Evolutionary conservation across 2,113 vertebrate genomes (phyloP).

Genomic region (Hypomesus transpacificus): DNA sequence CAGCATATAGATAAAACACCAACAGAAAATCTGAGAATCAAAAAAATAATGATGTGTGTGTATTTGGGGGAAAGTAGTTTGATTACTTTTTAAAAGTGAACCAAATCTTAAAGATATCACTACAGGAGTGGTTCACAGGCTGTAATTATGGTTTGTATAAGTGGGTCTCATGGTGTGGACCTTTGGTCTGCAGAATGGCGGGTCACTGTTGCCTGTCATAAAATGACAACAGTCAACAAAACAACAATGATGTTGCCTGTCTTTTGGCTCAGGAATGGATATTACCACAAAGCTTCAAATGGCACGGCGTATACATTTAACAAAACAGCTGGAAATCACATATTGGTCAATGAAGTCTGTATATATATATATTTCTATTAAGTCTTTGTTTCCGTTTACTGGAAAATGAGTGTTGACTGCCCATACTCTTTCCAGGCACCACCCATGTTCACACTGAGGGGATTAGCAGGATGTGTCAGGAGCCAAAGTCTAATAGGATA

Average conservation of each 20-base stretch:
- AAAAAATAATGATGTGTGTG: too few species aligned
- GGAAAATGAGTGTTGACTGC: background rate
- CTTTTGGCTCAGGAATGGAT: background rate
- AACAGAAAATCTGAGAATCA: too few species aligned
- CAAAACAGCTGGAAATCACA: too few species aligned
- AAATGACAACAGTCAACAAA: background rate
- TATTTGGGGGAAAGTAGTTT: too few species aligned
- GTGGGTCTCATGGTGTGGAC: background rate
- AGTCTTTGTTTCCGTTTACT: background rate
- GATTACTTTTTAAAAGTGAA: too few species aligned
- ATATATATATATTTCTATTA: background rate
- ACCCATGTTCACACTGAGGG: slow-evolving; percentile 12
- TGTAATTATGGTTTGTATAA: background rate
- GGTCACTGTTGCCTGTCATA: background rate
- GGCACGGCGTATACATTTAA: too few species aligned
- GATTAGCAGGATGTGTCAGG: slow-evolving; percentile 33
- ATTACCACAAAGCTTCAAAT: too few species aligned
- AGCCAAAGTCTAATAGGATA: slow-evolving; percentile 64
- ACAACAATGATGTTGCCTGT: background rate
- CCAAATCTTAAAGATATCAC: too few species aligned
- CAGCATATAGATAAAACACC: too few species aligned
- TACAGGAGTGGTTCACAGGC: too few species aligned
- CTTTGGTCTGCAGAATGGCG: background rate
- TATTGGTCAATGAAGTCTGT: background rate
- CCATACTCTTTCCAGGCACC: background rate